Evolutionary conservation across 2,113 vertebrate genomes (phyloP).

Genomic region (Eupsittula cactorum): DNA sequence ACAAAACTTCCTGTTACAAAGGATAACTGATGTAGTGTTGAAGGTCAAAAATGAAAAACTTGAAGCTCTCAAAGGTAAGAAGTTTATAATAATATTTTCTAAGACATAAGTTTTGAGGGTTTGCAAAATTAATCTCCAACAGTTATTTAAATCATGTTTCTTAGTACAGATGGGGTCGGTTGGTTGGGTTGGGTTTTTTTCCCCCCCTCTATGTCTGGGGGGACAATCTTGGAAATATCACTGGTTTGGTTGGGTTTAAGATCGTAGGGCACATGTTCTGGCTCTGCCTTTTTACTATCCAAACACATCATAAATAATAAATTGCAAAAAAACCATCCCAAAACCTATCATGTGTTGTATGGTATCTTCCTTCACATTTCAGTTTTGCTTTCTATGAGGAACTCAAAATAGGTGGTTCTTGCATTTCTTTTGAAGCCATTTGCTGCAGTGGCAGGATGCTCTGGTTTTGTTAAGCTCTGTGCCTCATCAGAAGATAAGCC

Average conservation of each 20-base stretch:
- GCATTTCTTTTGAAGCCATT: neutral
- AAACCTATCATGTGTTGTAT: neutral
- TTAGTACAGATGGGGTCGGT: neutral
- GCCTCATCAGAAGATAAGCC: neutral
- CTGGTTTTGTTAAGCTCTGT: neutral
- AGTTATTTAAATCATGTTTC: neutral
- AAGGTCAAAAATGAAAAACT: conserved; percentile 91
- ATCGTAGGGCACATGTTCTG: neutral
- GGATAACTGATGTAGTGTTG: conserved; percentile 94
- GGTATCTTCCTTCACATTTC: neutral
- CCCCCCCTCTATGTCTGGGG: neutral
- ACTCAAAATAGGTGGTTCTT: neutral
- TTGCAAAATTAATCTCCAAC: neutral
- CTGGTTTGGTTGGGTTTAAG: neutral
- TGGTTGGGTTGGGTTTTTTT: neutral
- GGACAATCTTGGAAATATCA: neutral
- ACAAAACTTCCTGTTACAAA: conserved; percentile 91
- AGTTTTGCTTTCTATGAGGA: neutral
- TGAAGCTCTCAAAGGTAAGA: conserved; percentile 86
- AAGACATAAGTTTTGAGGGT: neutral
- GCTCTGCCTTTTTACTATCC: neutral
- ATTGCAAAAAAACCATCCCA: neutral
- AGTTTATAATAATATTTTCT: neutral
- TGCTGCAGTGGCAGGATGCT: neutral
- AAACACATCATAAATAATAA: neutral